Conservation (phyloP, 2,888 invertebrate species). For the Aelia acuminata region DNA sequence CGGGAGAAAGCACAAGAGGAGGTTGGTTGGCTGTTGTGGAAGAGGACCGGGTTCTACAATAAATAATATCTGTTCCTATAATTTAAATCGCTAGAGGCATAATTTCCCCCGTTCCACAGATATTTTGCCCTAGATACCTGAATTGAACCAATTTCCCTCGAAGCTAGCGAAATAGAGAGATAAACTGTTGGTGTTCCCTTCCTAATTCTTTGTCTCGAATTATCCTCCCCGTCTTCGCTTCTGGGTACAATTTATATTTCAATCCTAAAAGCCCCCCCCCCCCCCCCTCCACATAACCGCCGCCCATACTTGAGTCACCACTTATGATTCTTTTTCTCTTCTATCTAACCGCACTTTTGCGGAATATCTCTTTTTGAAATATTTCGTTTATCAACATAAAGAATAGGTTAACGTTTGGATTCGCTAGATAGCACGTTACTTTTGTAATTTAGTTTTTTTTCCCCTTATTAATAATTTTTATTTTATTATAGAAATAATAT, state of each 20-base stretch:
- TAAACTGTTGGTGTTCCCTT: conserved; percentile 2
- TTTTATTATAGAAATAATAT: no score
- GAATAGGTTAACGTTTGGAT: no score
- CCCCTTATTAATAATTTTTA: no score
- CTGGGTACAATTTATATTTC: conserved; percentile 7
- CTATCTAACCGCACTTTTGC: not conserved
- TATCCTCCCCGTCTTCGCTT: conserved; percentile 1
- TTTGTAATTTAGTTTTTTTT: no score
- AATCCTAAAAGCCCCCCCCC: not conserved
- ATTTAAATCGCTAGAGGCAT: no score
- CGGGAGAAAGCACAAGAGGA: no score
- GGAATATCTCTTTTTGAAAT: not conserved
- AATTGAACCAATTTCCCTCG: not conserved
- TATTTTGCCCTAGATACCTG: not conserved
- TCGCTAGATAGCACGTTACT: no score
- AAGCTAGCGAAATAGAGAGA: not conserved
- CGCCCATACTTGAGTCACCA: not conserved
- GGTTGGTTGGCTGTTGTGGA: no score
- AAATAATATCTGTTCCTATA: no score
- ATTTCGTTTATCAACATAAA: not conserved
- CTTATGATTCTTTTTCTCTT: conserved; percentile 20
- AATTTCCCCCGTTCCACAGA: no score
- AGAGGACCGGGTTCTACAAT: no score
- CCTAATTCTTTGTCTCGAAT: conserved; percentile 41
- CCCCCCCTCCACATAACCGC: no score